A percentile compares a stretch with the other conserved stretches of the same genome.
These are phyloP conservation scores for Luffia ferchaultella DNA, from an alignment of 2,888 invertebrate genomes.

Conservation along the genomic window DNA sequence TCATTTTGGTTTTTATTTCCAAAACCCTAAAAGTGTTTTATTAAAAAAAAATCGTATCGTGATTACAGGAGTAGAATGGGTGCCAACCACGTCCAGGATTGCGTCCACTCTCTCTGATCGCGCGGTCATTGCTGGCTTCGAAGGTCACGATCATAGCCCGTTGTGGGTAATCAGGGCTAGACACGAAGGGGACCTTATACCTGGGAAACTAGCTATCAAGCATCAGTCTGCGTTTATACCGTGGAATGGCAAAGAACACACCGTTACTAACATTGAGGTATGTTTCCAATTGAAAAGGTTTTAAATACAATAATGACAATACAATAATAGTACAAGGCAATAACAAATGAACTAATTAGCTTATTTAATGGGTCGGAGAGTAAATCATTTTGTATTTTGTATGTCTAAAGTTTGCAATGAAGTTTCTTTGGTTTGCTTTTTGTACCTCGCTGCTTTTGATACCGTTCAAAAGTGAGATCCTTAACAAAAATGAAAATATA, in stretches of 20 bases:
- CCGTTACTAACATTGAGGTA: conserved; percentile 42
- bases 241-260: conserved; percentile 45
- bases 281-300: conserved; percentile 3
- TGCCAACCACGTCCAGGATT: conserved; percentile 28
- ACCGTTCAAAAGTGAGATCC: too few relatives aligned
- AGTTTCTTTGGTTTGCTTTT: too few relatives aligned
- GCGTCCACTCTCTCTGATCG: conserved; percentile 30
- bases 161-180: conserved; percentile 49
- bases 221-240: conserved; percentile 45
- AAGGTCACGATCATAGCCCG: conserved; percentile 48
- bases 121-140: conserved; percentile 50
- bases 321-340: too few relatives aligned
- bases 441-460: too few relatives aligned
- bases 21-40: too few relatives aligned
- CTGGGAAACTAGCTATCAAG: conserved; percentile 49
- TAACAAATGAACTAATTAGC: too few relatives aligned
- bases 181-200: conserved; percentile 43
- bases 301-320: too few relatives aligned
- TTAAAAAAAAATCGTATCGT: neutral
- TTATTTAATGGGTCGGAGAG: too few relatives aligned
- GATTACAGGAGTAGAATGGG: conserved; percentile 35
- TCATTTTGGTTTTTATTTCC: too few relatives aligned
- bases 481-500: too few relatives aligned
- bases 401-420: too few relatives aligned
- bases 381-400: too few relatives aligned